phyloP scores from a whole-genome alignment of 1,140 invertebrate genomes.

The Macrotrachela quadricornifera region DNA sequence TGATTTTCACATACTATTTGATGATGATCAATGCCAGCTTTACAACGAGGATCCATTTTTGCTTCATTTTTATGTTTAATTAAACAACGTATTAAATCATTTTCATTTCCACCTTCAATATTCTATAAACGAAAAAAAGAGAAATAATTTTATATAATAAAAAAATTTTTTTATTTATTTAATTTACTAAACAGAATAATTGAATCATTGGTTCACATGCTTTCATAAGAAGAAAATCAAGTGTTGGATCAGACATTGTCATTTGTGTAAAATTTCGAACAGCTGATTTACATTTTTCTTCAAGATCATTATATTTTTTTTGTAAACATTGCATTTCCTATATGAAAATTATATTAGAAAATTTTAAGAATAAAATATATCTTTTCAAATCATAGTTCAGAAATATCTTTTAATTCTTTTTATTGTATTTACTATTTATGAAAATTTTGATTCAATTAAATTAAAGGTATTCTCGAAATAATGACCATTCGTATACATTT shows the following conservation, averaged over 20 bases:
- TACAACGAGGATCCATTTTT: constrained; percentile 50
- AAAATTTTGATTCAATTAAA: too few relatives aligned
- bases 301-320: constrained; percentile 53
- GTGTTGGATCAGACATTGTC: constrained; percentile 57
- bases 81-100: constrained; percentile 71
- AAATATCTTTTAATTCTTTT: too few relatives aligned
- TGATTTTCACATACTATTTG: constrained; percentile 27
- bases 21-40: constrained; percentile 71
- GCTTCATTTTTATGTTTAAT: constrained; percentile 72
- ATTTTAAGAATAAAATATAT: too few relatives aligned
- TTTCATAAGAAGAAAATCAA: constrained; percentile 57
- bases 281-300: constrained; percentile 42
- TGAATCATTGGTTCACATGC: constrained; percentile 61
- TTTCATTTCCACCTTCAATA: constrained; percentile 41
- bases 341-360: neutral
- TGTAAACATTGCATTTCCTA: constrained; percentile 66
- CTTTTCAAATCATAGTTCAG: too few relatives aligned
- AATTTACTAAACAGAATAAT: constrained; percentile 46
- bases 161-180: too few relatives aligned
- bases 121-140: too few relatives aligned
- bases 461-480: too few relatives aligned
- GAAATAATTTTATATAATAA: too few relatives aligned
- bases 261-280: constrained; percentile 71
- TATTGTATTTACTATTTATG: too few relatives aligned
- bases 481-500: too few relatives aligned